These are phyloP conservation scores for Pardalotus punctatus DNA, from an alignment of 2,113 vertebrate genomes.

Conservation along the genomic window DNA sequence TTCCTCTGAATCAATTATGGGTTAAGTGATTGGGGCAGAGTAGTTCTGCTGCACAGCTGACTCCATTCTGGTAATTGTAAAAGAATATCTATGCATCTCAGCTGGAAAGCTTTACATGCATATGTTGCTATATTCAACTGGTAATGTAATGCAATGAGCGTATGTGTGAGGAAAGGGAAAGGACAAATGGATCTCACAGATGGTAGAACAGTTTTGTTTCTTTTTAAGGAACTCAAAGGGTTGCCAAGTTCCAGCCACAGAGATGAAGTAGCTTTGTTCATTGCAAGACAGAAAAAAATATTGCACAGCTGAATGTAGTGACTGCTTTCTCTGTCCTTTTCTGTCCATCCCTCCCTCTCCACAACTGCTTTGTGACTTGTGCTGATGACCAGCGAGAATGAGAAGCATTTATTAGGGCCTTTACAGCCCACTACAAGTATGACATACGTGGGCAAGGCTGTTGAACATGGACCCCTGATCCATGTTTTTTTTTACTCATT, in stretches of 20 bases:
- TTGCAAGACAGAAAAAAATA: not conserved
- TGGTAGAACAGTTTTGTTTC: slow-evolving; percentile 29
- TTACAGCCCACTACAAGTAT: not conserved
- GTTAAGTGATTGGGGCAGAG: not conserved
- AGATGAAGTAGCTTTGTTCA: not conserved
- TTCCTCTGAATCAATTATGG: not conserved
- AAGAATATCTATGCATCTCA: not conserved
- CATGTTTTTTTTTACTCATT: not conserved
- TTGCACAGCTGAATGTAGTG: not conserved
- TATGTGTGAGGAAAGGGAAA: slow-evolving; percentile 6
- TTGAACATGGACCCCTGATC: fast-evolving
- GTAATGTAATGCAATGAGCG: not conserved
- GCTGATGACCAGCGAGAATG: not conserved
- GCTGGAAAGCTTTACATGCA: not conserved
- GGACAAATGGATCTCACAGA: slow-evolving; percentile 21
- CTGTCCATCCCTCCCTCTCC: not conserved
- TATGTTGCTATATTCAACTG: not conserved
- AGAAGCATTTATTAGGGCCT: not conserved
- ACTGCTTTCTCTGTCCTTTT: not conserved
- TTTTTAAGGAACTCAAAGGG: not conserved
- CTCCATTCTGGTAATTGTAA: not conserved
- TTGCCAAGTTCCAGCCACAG: slow-evolving; percentile 43
- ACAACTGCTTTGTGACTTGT: not conserved
- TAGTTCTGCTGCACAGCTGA: not conserved
- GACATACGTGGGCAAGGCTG: not conserved